A percentile compares a stretch with the other conserved stretches of the same genome.
phyloP scores from a whole-genome alignment of 2,113 vertebrate genomes.

The Eolophus roseicapilla region DNA sequence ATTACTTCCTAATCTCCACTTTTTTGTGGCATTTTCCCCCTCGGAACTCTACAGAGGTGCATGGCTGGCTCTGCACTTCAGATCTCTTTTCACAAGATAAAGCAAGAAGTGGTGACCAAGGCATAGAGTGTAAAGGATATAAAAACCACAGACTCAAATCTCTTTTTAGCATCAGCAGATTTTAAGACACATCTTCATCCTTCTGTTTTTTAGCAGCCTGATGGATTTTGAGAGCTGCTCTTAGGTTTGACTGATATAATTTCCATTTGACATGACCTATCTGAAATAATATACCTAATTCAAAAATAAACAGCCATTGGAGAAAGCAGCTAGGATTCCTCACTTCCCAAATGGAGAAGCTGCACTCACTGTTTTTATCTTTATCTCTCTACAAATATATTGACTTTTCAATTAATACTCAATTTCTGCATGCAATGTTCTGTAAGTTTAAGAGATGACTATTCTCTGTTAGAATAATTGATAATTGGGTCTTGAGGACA shows the following conservation, averaged over 20 bases:
- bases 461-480: neutral
- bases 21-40: neutral
- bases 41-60: neutral
- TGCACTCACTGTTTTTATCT: neutral
- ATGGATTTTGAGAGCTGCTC: neutral
- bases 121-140: neutral
- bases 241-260: neutral
- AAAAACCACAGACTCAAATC: neutral
- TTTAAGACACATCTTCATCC: neutral
- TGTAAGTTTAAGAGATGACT: neutral
- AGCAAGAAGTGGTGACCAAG: neutral
- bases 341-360: neutral
- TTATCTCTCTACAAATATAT: neutral
- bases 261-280: neutral
- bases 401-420: neutral
- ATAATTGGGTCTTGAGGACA: slow-evolving; percentile 7
- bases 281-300: neutral
- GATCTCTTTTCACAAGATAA: neutral
- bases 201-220: neutral
- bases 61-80: neutral
- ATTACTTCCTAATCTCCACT: neutral
- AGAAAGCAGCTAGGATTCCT: neutral
- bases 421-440: neutral
- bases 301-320: neutral
- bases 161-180: neutral